Evolutionary conservation across 2,797 vertebrate genomes (phyloP).

Genomic region (Brachyrhaphis roseni): DNA sequence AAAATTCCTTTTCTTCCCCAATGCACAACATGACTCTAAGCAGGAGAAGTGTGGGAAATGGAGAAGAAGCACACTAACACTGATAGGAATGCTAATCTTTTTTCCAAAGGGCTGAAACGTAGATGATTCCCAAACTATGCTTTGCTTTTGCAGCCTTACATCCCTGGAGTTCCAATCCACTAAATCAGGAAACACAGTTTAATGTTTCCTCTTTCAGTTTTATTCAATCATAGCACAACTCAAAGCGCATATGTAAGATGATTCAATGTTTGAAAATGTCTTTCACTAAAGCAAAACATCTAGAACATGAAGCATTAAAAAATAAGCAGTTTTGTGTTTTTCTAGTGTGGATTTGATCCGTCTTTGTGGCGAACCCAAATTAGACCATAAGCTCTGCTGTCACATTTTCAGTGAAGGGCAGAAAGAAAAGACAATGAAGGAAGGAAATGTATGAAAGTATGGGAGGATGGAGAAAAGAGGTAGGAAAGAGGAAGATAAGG

Average conservation of each 20-base stretch:
- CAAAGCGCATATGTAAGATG: background rate
- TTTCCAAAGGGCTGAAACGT: background rate
- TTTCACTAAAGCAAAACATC: conserved; percentile 3
- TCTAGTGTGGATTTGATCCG: background rate
- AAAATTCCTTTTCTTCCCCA: background rate
- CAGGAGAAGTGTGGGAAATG: conserved; percentile 1
- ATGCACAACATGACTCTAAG: background rate
- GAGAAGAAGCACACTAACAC: background rate
- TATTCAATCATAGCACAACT: conserved; percentile 2
- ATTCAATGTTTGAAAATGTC: background rate
- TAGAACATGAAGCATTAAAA: background rate
- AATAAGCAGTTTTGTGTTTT: background rate
- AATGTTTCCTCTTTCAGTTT: background rate
- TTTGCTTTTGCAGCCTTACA: background rate
- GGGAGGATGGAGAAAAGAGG: background rate
- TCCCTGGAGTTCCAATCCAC: background rate
- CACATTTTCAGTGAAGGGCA: background rate
- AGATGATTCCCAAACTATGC: background rate
- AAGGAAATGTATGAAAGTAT: background rate
- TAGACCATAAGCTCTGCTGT: background rate
- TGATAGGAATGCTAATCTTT: conserved; percentile 10
- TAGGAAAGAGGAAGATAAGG: background rate
- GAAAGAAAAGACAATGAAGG: background rate
- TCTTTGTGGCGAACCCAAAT: background rate
- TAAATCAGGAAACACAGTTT: background rate